phyloP scores from a whole-genome alignment of 2,113 vertebrate species.

The Calyptomena viridis region DNA sequence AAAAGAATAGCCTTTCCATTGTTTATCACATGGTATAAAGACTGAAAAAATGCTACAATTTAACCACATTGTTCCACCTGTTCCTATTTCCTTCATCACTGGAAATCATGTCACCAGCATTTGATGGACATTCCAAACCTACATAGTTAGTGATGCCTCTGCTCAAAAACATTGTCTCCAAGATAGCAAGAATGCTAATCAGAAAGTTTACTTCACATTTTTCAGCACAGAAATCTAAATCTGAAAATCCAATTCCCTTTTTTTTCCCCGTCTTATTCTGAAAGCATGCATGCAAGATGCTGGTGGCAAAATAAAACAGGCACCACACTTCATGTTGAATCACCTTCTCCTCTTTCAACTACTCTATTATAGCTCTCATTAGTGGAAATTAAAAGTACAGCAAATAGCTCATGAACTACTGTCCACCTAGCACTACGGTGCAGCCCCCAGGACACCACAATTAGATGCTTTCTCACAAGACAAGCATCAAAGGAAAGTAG shows the following conservation, averaged over 20 bases:
- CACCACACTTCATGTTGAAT: not conserved
- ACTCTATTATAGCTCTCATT: not conserved
- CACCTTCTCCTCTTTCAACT: not conserved
- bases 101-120: not conserved
- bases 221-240: not conserved
- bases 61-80: not conserved
- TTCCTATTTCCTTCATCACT: not conserved
- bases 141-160: not conserved
- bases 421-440: not conserved
- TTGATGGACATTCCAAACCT: not conserved
- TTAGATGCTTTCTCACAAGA: not conserved
- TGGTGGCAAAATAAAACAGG: slow-evolving; percentile 3
- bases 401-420: not conserved
- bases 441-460: not conserved
- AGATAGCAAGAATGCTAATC: not conserved
- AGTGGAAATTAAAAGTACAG: slow-evolving; percentile 29
- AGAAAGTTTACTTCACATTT: not conserved
- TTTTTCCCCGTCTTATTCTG: not conserved
- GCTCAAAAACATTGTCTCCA: not conserved
- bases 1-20: not conserved
- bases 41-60: not conserved
- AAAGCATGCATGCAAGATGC: not conserved
- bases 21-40: not conserved
- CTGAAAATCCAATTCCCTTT: not conserved
- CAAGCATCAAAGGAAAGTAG: not conserved